Percentiles rank a stretch among this genome's conserved stretches.
These are phyloP conservation scores for roundworm (Caenorhabditis elegans) DNA, from an alignment of 1,140 invertebrate species.

Conservation along the genomic window DNA sequence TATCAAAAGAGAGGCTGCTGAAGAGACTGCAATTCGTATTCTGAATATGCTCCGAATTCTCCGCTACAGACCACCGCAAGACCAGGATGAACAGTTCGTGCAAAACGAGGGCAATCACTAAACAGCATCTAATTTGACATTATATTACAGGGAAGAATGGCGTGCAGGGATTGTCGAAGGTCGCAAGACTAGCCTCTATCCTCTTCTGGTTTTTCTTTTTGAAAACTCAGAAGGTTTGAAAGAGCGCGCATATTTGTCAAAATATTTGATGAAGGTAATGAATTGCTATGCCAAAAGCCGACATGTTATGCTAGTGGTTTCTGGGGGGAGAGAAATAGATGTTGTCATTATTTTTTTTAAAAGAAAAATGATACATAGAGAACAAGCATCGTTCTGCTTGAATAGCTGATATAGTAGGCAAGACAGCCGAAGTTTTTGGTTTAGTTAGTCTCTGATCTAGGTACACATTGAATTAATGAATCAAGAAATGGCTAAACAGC, in stretches of 20 bases:
- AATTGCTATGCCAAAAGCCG: neutral
- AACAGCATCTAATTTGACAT: neutral
- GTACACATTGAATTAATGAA: too few species aligned
- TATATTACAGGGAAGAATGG: slow-evolving; percentile 37
- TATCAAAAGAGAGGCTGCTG: neutral
- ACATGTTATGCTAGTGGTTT: neutral
- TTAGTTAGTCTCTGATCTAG: too few species aligned
- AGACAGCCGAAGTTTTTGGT: neutral
- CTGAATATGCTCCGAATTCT: neutral
- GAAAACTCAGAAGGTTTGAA: slow-evolving; percentile 36
- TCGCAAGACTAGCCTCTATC: slow-evolving; percentile 11
- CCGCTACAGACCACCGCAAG: neutral
- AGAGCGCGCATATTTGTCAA: slow-evolving; percentile 43
- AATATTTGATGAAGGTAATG: slow-evolving; percentile 42
- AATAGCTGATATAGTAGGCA: neutral
- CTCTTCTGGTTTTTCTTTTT: slow-evolving; percentile 36
- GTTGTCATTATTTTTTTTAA: neutral
- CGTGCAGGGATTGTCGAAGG: slow-evolving; percentile 37
- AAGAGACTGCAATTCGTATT: neutral
- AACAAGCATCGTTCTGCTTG: neutral
- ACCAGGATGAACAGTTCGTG: neutral
- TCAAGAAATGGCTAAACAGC: too few species aligned
- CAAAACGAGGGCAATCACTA: neutral
- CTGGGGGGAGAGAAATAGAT: neutral
- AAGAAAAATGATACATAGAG: slow-evolving; percentile 6